Evolutionary conservation across 2,888 invertebrate species (phyloP).

Genomic region (Chironomus riparius): DNA sequence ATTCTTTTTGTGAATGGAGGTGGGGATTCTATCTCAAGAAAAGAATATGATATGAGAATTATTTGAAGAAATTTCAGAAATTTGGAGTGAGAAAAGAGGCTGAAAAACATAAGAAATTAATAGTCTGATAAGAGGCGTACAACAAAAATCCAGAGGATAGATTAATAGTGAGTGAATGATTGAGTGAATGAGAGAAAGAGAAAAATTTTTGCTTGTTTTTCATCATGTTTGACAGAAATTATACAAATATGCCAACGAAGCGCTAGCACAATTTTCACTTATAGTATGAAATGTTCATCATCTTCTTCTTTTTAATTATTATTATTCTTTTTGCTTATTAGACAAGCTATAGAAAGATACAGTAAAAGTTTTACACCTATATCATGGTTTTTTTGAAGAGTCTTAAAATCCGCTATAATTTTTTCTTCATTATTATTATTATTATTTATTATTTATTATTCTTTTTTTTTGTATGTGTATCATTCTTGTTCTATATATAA

Average conservation of each 20-base stretch:
- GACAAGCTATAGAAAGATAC: not conserved
- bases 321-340: not conserved
- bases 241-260: not conserved
- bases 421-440: too few species aligned
- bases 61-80: too few species aligned
- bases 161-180: not conserved
- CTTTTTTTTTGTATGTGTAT: not conserved
- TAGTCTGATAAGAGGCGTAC: too few species aligned
- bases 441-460: not conserved
- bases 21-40: too few species aligned
- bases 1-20: not conserved
- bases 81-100: too few species aligned
- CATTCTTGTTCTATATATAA: not conserved
- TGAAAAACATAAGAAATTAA: too few species aligned
- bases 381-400: not conserved
- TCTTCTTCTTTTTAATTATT: not conserved
- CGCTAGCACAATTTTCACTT: not conserved
- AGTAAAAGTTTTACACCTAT: not conserved
- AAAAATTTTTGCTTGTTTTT: too few species aligned
- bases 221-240: not conserved
- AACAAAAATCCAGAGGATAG: too few species aligned
- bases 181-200: too few species aligned
- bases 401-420: not conserved
- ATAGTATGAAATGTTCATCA: not conserved
- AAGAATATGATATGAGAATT: too few species aligned